Conservation (phyloP, 2,888 invertebrate genomes). For the Acrobeloides nanus region DNA sequence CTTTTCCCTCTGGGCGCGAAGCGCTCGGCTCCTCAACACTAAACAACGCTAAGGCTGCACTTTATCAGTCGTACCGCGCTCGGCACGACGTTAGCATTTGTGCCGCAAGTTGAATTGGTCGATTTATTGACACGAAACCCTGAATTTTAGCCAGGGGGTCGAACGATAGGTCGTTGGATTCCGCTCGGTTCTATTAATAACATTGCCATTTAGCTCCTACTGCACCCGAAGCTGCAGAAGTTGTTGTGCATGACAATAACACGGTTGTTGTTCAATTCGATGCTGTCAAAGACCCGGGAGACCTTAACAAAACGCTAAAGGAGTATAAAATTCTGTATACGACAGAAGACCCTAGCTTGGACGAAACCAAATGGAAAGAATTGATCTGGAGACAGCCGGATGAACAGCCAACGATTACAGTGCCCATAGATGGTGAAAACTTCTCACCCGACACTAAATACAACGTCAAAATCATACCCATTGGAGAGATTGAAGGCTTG, state of each 20-base stretch:
- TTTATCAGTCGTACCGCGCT: no score
- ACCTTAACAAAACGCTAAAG: constrained; percentile 37
- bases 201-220: constrained; percentile 31
- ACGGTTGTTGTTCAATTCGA: constrained; percentile 41
- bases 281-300: constrained; percentile 42
- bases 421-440: constrained; percentile 49
- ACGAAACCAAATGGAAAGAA: constrained; percentile 50
- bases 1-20: no score
- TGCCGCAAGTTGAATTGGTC: no score
- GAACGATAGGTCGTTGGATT: no score
- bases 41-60: no score
- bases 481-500: constrained; percentile 46
- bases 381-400: constrained; percentile 39
- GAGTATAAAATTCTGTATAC: constrained; percentile 50
- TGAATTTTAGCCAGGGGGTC: no score
- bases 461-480: constrained; percentile 40
- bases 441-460: constrained; percentile 52
- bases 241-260: constrained; percentile 46
- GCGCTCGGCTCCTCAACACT: no score
- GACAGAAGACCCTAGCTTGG: constrained; percentile 40
- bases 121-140: no score
- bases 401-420: constrained; percentile 23
- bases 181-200: no score
- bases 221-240: constrained; percentile 18
- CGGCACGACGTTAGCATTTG: no score